phyloP scores from a whole-genome alignment of 2,113 vertebrate genomes.

The Petrocephalus zakoni region DNA sequence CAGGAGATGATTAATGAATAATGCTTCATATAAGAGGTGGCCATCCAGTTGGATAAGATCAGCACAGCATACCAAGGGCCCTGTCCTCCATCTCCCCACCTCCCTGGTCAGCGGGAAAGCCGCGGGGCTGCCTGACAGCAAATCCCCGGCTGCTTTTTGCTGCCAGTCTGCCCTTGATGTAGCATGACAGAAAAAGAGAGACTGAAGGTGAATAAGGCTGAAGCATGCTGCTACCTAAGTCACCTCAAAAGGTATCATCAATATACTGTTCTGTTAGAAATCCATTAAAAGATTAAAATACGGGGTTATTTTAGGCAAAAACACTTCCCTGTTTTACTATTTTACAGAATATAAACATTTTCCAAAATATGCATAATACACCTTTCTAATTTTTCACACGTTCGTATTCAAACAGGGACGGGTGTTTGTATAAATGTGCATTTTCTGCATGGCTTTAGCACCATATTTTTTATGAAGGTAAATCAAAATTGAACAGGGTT shows the following conservation, averaged over 20 bases:
- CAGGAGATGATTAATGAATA: too few relatives aligned
- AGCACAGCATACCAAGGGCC: neutral
- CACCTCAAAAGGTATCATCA: neutral
- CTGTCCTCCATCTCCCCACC: too few relatives aligned
- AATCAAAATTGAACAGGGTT: neutral
- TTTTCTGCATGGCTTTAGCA: neutral
- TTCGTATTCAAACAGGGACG: neutral
- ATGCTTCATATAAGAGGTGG: too few relatives aligned
- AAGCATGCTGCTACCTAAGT: neutral
- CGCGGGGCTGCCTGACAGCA: neutral
- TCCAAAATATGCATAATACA: neutral
- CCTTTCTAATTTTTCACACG: neutral
- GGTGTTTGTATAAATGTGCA: neutral
- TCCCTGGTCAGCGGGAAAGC: neutral
- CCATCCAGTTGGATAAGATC: too few relatives aligned
- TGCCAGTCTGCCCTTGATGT: neutral
- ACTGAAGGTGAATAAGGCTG: neutral
- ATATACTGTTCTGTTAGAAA: neutral
- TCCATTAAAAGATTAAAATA: neutral
- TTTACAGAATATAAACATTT: neutral
- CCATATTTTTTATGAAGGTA: neutral
- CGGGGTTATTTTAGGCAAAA: neutral
- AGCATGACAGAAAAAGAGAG: neutral
- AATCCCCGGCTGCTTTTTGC: neutral
- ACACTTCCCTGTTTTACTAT: neutral